Evolutionary conservation across 1,140 invertebrate genomes (phyloP), one percentile per base, ranked within the genome.

Genomic region (Drosophila sulfurigaster): DNA sequence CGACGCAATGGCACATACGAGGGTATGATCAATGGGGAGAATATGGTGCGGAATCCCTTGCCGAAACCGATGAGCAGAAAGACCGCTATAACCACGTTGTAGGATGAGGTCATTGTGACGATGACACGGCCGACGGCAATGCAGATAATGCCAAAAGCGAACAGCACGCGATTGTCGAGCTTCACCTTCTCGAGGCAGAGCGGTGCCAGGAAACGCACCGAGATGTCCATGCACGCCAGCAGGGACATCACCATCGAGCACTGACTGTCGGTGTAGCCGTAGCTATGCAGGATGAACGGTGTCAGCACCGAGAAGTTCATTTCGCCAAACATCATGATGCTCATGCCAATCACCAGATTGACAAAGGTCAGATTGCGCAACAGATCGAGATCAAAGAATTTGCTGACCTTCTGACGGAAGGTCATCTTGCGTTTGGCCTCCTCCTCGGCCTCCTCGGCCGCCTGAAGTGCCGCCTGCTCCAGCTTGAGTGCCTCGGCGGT

Each of bases 21-120:
- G 1, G 95, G 95, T 69, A 96, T 95, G 3, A 96, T 94, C 3
- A 96, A 91, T 3, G 94, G 94, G 89, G 95, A 95, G 80, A 95
- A 96, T 0, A 96, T 95, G 45, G 95, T 95, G 62, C 95, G 93
- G 13, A 96, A 92, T 0, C 95, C 95, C 92, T 96, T 96, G 32
- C 95, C 94, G 1, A 96, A 91, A 5, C 96, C 96, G 38, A 96
- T 92, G 0, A 92, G 56, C 5, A 91, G 28, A 25, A 91, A 92
- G 0, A 88, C 70, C 0, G 58, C 76, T 10, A 92, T 58, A n/a
- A 91, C 51, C 3, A 85, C 74, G 30, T 90, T n/a, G 30, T 70
- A 90, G 0, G 85, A 91, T 2, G 43, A 68, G 43, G 88, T 81
- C 5, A 88, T n/a, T 2, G 91, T 71, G 11, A 92, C 79, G 25